Evolutionary conservation across 2,797 vertebrate genomes (phyloP), one percentile per base, ranked within the genome.

Genomic region (Manis crassicaudata): DNA sequence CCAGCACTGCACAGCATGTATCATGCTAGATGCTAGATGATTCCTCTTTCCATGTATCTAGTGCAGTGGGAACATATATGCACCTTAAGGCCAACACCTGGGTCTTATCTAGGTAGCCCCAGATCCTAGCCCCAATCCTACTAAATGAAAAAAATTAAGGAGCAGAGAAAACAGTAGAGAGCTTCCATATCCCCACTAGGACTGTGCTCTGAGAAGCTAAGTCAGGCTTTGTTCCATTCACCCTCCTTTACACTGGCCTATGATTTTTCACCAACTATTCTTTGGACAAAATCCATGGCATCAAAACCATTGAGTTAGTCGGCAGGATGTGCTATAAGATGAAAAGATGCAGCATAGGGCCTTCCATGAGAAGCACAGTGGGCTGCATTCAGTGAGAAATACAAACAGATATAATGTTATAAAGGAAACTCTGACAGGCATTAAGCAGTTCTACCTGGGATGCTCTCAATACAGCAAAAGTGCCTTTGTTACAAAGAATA

Each of bases 231-330:
- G 4, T 63, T 95, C 21, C 50, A 73, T 85, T 88, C 29, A 46
- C 18, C 68, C 76, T 89, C 56, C 62, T 94, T 91, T 6, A 35
- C 75, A 79, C 73, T 88, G 67, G 65, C 52, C 9, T 63, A 58
- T 50, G 43, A 56, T 77, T 85, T 94, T 79, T 70, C 81, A 87
- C 82, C 75, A 88, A 90, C 29, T 60, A 62, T 56, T 82, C 40
- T 80, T 80, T 93, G 43, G 27, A 93, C 50, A 77, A 77, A 73
- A 37, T 84, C 52, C 23, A 65, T 2, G 8, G 11, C 50, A 85
- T 76, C 43, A 76, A 43, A 65, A 92, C 5, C 56, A 73, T 11
- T 85, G 37, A 17, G 10, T 67, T n/a, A 75, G 29, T n/a, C 23
- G 54, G 11, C 17, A 94, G 58, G 12, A 85, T 32, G 10, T 43